Evolutionary conservation across 2,888 invertebrate species (phyloP).

Genomic region (Lamellibrachia satsuma): DNA sequence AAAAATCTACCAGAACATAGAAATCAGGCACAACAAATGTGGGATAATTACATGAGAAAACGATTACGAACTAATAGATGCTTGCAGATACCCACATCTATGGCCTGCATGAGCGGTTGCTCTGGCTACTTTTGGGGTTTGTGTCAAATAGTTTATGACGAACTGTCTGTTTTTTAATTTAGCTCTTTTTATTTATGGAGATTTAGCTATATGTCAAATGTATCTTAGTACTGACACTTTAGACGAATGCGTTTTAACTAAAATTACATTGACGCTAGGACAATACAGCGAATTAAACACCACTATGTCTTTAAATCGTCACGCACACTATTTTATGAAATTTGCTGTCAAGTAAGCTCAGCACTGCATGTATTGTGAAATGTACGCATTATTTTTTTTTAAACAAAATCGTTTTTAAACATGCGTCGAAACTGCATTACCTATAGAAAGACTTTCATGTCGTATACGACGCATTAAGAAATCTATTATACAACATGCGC

Average conservation of each 20-base stretch:
- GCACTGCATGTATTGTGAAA: not conserved
- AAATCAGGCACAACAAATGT: too few relatives aligned
- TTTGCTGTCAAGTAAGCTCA: not conserved
- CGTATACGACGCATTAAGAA: not conserved
- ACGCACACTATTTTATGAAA: not conserved
- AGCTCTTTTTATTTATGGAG: not conserved
- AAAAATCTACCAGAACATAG: not conserved
- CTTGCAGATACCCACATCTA: not conserved
- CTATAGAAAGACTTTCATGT: not conserved
- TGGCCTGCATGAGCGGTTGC: not conserved
- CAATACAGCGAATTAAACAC: not conserved
- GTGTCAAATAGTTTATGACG: not conserved
- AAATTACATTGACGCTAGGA: not conserved
- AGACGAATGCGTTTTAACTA: not conserved
- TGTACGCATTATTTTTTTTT: not conserved
- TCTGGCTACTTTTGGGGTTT: not conserved
- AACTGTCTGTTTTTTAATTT: not conserved
- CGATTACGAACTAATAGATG: not conserved
- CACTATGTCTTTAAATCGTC: not conserved
- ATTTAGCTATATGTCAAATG: not conserved
- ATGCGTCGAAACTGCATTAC: not conserved
- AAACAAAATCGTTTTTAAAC: not conserved
- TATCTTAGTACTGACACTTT: not conserved
- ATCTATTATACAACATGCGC: not conserved
- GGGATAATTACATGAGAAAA: not conserved